Evolutionary conservation across 2,113 vertebrate genomes (phyloP), one percentile per base, ranked within the genome.

Genomic region (Eurystomus gularis): DNA sequence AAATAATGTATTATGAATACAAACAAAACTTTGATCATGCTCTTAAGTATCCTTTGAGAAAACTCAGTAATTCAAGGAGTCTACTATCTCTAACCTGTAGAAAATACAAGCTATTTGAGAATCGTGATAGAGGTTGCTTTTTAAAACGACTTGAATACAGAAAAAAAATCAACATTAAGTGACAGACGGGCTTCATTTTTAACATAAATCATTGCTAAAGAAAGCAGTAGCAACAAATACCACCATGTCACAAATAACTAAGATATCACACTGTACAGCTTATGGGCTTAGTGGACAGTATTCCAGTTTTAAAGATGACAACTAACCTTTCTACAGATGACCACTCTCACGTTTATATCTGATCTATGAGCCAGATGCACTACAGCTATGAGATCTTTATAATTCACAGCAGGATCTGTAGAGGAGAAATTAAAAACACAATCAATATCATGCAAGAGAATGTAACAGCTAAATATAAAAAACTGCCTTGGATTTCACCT

Each of bases 311-410:
- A 73, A 92, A 91, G 55, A 55, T 1, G n/a, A 96, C 31, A 86
- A 97, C 99, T 98, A 96, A 99, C 99, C 99, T 99, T 99, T 97
- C 98, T 99, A 96, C 99, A 99, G 95, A 99, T 98, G 40, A 98
- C 96, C 86, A 99, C 98, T 91, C 99, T 99, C 58, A 99, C 93
- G 5, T 98, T 98, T 81, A 99, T 88, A 76, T 98, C 97, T 8
- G 99, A 98, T 84, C 98, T 98, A 88, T 99, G 98, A 66, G 99
- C 98, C 89, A 99, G 98, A 96, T 99, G 98, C 39, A 99, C 98
- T 91, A 99, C 97, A 93, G 99, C 98, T 97, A 99, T 97, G 51
- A 99, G 98, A 96, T 99, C 99, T 97, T 98, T 99, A 96, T 99
- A 99, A 98, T 98, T 99, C 97, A 99, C 98, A 94, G 97, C 97